Conservation (phyloP, 2,797 vertebrate genomes). For the Acanthurus leucopareius region DNA sequence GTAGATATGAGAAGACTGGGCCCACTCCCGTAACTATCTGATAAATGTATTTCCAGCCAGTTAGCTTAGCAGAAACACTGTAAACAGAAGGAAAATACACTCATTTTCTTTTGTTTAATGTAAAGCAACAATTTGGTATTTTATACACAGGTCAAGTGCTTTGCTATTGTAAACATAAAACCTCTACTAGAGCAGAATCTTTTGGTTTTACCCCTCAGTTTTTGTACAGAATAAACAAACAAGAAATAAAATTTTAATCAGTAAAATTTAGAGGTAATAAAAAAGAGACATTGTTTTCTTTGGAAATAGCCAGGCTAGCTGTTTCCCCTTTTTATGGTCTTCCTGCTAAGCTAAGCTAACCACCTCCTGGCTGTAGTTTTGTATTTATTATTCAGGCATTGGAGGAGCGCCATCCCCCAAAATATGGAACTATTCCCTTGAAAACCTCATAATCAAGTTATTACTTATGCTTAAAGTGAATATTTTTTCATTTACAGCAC, state of each 20-base stretch:
- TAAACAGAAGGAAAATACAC: not conserved
- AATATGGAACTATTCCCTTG: conserved; percentile 12
- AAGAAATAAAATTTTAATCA: not conserved
- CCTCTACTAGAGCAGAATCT: not conserved
- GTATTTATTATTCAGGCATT: not conserved
- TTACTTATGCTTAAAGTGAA: conserved; percentile 15
- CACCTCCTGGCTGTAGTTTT: not conserved
- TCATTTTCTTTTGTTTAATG: too few species aligned
- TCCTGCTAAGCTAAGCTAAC: conserved; percentile 13
- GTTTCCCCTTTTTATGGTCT: not conserved
- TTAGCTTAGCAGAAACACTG: conserved; percentile 1
- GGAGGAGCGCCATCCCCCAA: not conserved
- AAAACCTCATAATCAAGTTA: conserved; percentile 25
- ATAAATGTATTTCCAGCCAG: not conserved
- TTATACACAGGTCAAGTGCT: not conserved
- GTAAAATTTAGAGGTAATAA: not conserved
- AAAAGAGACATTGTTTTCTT: not conserved
- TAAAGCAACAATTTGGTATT: not conserved
- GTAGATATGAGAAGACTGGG: not conserved
- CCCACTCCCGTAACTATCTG: not conserved
- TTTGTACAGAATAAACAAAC: not conserved
- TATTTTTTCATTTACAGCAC: conserved; percentile 52
- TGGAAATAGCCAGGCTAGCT: not conserved
- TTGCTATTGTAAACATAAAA: not conserved
- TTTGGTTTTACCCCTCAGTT: not conserved